Conservation (phyloP, 2,888 invertebrate species). For the Drosophila diplacantha region DNA sequence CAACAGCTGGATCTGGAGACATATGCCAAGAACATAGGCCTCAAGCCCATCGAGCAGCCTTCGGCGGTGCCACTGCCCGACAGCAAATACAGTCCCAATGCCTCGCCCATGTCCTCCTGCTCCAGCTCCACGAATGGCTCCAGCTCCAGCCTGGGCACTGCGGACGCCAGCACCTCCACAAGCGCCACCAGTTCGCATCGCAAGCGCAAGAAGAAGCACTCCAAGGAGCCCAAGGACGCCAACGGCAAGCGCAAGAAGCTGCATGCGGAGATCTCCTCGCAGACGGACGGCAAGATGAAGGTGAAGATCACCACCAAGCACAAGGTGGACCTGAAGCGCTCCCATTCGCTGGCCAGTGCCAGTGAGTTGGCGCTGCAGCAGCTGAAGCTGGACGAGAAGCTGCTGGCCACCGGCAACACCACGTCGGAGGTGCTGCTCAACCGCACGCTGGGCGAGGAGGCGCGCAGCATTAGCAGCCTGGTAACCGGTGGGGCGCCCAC, state of each 20-base stretch:
- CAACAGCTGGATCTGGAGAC: conserved; percentile 74
- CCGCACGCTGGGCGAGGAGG: conserved; percentile 64
- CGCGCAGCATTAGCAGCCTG: conserved; percentile 63
- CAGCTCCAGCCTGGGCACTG: conserved; percentile 55
- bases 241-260: conserved; percentile 79
- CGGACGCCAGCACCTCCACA: conserved; percentile 36
- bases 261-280: conserved; percentile 80
- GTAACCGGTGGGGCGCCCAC: conserved; percentile 46
- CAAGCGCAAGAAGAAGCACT: conserved; percentile 81
- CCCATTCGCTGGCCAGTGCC: conserved; percentile 55
- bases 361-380: conserved; percentile 46
- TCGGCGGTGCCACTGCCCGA: conserved; percentile 25
- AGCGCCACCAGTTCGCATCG: conserved; percentile 76
- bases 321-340: conserved; percentile 68
- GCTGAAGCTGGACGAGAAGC: conserved; percentile 35
- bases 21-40: conserved; percentile 76
- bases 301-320: conserved; percentile 79
- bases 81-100: conserved; percentile 72
- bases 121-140: conserved; percentile 72
- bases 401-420: neutral
- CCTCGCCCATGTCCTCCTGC: conserved; percentile 74
- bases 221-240: conserved; percentile 78
- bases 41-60: conserved; percentile 74
- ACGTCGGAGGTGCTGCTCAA: conserved; percentile 59
- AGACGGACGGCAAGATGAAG: conserved; percentile 79